Evolutionary conservation across 2,888 invertebrate genomes (phyloP).

Genomic region (Agrotis ipsilon): DNA sequence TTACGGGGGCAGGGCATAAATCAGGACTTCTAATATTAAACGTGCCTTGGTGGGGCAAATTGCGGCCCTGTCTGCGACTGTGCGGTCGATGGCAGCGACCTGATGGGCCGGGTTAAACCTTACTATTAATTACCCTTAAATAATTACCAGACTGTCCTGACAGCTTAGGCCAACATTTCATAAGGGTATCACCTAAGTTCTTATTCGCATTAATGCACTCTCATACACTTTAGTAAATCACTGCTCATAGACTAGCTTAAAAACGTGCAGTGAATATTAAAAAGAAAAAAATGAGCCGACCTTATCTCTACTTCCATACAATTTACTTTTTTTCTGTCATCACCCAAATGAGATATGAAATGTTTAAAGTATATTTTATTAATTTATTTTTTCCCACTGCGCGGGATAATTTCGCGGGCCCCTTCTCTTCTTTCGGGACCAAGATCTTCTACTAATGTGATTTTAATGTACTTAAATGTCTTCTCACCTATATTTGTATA

Average conservation of each 20-base stretch:
- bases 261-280: slow-evolving; percentile 35
- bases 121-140: slow-evolving; percentile 56
- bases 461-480: slow-evolving; percentile 90
- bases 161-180: not conserved
- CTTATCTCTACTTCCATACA: slow-evolving; percentile 86
- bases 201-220: not conserved
- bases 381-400: slow-evolving; percentile 86
- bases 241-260: not conserved
- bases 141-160: slow-evolving; percentile 15
- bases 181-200: not conserved
- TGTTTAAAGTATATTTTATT: slow-evolving; percentile 82
- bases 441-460: slow-evolving; percentile 89
- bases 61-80: slow-evolving; percentile 77
- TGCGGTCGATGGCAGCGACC: slow-evolving; percentile 73
- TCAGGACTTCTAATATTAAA: slow-evolving; percentile 92
- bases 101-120: slow-evolving; percentile 63
- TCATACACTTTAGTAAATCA: not conserved
- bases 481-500: slow-evolving; percentile 83
- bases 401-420: slow-evolving; percentile 84
- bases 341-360: slow-evolving; percentile 81
- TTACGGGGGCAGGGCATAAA: slow-evolving; percentile 89
- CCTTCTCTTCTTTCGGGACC: slow-evolving; percentile 66
- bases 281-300: slow-evolving; percentile 57
- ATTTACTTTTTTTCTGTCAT: slow-evolving; percentile 84
- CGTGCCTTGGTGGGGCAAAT: slow-evolving; percentile 90